These are phyloP conservation scores for Gibbula magus DNA, from an alignment of 2,888 invertebrate genomes.

Conservation along the genomic window DNA sequence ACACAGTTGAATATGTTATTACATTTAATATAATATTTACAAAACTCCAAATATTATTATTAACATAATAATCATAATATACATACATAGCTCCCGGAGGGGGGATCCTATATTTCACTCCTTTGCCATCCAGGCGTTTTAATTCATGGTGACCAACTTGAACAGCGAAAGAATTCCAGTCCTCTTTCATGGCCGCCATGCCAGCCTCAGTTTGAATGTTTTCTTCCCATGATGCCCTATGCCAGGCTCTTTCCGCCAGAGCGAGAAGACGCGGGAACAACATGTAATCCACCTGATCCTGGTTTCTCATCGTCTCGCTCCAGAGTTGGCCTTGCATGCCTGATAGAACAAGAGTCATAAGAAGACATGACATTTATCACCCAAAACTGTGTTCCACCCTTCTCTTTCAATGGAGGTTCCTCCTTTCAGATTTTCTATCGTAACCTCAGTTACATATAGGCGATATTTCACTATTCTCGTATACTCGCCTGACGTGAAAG, in stretches of 20 bases:
- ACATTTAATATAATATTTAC: not conserved
- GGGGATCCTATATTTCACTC: conserved; percentile 56
- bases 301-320: conserved; percentile 59
- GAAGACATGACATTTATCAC: no score
- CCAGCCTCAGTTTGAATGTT: conserved; percentile 8
- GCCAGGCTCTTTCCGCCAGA: conserved; percentile 71
- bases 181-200: conserved; percentile 32
- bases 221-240: conserved; percentile 65
- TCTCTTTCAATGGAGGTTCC: no score
- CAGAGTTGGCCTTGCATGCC: conserved; percentile 69
- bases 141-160: conserved; percentile 56
- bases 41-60: not conserved
- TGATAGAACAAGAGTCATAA: conserved; percentile 24
- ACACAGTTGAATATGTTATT: no score
- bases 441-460: no score
- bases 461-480: no score
- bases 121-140: conserved; percentile 47
- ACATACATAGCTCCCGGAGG: conserved; percentile 63
- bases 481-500: no score
- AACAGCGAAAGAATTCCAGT: conserved; percentile 57
- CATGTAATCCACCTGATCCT: conserved; percentile 56
- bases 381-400: no score
- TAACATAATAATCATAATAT: not conserved
- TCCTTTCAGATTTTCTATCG: no score
- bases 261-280: conserved; percentile 63